phyloP scores from a whole-genome alignment of 2,888 invertebrate genomes.

The Drosophila mettleri region DNA sequence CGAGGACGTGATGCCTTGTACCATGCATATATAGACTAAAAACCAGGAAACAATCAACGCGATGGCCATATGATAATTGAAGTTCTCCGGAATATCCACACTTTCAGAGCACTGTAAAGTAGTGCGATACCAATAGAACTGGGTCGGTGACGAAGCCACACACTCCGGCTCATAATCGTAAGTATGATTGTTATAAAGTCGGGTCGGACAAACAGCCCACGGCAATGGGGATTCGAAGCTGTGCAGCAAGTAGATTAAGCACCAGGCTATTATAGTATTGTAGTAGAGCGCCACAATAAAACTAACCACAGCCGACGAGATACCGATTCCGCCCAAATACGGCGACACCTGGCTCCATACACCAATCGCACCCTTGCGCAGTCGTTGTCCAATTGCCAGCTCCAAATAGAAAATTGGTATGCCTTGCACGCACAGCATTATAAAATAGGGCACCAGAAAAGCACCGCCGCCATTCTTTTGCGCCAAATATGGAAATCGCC shows the following conservation, averaged over 20 bases:
- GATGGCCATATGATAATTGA: constrained; percentile 96
- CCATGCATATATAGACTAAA: constrained; percentile 97
- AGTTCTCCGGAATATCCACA: constrained; percentile 93
- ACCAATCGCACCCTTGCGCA: constrained; percentile 97
- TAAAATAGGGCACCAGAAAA: constrained; percentile 98
- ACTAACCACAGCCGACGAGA: constrained; percentile 97
- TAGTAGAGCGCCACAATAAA: constrained; percentile 98
- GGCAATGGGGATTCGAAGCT: constrained; percentile 96
- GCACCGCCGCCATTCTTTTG: constrained; percentile 98
- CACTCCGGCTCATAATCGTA: constrained; percentile 93
- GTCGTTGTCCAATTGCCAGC: constrained; percentile 96
- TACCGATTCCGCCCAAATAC: constrained; percentile 94
- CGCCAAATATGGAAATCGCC: constrained; percentile 97
- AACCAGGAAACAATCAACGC: constrained; percentile 96
- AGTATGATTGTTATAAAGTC: constrained; percentile 91
- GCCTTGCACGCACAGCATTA: constrained; percentile 97
- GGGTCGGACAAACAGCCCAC: constrained; percentile 96
- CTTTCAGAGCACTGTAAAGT: constrained; percentile 95
- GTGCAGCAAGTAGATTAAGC: constrained; percentile 96
- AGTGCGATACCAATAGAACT: constrained; percentile 97
- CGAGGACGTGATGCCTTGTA: constrained; percentile 98
- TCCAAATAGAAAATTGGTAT: constrained; percentile 98
- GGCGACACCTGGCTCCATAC: constrained; percentile 97
- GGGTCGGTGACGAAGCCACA: constrained; percentile 93
- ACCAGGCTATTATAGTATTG: constrained; percentile 99